A percentile compares a stretch with the other conserved stretches of the same genome.
These are phyloP conservation scores for Aplysia californica DNA, from an alignment of 1,140 invertebrate genomes.

Conservation along the genomic window DNA sequence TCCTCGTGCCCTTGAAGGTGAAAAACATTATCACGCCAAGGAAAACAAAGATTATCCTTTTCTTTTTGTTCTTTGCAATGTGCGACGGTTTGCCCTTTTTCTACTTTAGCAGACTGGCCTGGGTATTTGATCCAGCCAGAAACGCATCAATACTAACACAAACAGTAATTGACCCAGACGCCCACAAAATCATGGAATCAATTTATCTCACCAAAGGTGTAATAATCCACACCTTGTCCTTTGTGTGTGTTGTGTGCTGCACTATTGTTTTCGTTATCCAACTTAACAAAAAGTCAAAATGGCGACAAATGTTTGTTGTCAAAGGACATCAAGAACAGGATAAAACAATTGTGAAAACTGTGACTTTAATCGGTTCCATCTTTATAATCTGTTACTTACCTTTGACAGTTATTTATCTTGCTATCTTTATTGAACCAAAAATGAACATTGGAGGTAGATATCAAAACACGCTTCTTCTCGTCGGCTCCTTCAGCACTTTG, in stretches of 20 bases:
- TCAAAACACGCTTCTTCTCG: no score
- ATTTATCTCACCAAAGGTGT: neutral
- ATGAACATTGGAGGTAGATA: neutral
- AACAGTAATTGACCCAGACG: neutral
- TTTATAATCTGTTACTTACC: constrained; percentile 4
- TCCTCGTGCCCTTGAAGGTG: no score
- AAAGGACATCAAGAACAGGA: neutral
- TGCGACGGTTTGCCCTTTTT: neutral
- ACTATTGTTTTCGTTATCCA: neutral
- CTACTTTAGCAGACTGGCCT: neutral
- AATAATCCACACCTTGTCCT: neutral
- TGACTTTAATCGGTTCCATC: no score
- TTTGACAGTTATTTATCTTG: neutral
- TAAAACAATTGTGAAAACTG: no score
- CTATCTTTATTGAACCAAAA: neutral
- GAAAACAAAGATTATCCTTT: constrained; percentile 1
- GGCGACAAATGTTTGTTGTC: no score
- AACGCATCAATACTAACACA: no score
- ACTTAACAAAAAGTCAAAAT: no score
- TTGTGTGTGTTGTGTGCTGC: neutral
- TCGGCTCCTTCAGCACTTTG: no score
- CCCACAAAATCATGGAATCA: neutral
- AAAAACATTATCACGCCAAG: neutral
- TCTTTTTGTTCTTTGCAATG: neutral
- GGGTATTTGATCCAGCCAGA: neutral